Evolutionary conservation across 1,140 invertebrate genomes (phyloP).

Genomic region (Conus ventricosus): DNA sequence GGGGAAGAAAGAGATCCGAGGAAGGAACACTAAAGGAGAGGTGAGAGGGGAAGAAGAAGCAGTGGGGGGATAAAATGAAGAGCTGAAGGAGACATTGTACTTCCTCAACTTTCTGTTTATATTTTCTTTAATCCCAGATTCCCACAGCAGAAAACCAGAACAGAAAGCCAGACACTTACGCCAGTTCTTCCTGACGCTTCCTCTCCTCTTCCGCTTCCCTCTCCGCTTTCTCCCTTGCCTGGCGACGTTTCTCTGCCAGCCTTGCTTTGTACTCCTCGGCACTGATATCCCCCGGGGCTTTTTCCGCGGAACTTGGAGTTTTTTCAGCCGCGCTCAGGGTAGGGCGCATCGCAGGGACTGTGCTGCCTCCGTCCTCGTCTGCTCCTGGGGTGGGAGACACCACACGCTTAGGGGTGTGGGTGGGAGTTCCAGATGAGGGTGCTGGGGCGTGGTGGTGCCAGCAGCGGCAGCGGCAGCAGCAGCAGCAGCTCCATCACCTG

Average conservation of each 20-base stretch:
- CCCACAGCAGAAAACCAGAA: too few species aligned
- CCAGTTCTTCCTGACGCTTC: slow-evolving; percentile 60
- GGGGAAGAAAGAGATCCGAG: too few species aligned
- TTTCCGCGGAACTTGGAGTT: background rate
- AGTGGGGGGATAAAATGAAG: too few species aligned
- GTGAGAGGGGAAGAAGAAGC: too few species aligned
- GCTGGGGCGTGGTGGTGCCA: background rate
- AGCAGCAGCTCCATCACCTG: background rate
- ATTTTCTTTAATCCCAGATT: too few species aligned
- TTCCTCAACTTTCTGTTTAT: too few species aligned
- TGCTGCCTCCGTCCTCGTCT: slow-evolving; percentile 36
- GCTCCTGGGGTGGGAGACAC: slow-evolving; percentile 30
- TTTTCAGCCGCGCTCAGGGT: background rate
- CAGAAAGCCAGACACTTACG: slow-evolving; percentile 44
- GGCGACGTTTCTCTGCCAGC: slow-evolving; percentile 68
- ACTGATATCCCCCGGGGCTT: slow-evolving; percentile 40
- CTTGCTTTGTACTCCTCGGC: slow-evolving; percentile 71
- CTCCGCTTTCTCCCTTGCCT: slow-evolving; percentile 71
- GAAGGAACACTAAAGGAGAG: too few species aligned
- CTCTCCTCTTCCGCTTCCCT: slow-evolving; percentile 69
- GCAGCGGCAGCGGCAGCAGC: slow-evolving; percentile 21
- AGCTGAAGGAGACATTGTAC: too few species aligned
- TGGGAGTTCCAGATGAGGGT: slow-evolving; percentile 13
- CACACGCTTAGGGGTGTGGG: slow-evolving; percentile 7
- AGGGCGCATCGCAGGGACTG: background rate